phyloP scores from a whole-genome alignment of 2,113 vertebrate species.

The Zosterops lateralis region DNA sequence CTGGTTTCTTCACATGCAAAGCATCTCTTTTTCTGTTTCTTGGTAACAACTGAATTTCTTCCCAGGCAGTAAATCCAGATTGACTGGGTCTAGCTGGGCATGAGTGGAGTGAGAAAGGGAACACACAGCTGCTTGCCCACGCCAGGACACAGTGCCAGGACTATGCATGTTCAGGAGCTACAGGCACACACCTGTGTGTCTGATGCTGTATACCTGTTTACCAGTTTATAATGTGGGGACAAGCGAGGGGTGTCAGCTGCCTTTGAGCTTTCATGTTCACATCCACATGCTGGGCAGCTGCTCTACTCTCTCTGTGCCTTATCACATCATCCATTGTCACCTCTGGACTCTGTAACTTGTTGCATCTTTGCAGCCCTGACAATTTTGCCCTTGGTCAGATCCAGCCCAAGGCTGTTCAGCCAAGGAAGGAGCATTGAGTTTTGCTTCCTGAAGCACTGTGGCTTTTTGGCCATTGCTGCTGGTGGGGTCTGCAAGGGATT shows the following conservation, averaged over 20 bases:
- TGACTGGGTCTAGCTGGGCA: background rate
- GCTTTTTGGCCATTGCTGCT: background rate
- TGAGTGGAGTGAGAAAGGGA: background rate
- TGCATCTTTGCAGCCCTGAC: background rate
- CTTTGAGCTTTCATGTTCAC: background rate
- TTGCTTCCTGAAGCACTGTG: background rate
- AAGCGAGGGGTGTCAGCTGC: fast-evolving
- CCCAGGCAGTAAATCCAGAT: background rate
- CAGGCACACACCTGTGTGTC: background rate
- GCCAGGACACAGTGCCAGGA: background rate
- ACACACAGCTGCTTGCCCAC: fast-evolving
- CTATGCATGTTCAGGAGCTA: background rate
- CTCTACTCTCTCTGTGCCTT: background rate
- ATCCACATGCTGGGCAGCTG: background rate
- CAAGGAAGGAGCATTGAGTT: background rate
- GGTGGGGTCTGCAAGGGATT: background rate
- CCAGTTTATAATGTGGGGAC: background rate
- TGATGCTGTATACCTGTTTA: background rate
- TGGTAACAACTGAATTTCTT: background rate
- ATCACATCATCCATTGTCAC: background rate
- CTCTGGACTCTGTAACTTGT: fast-evolving
- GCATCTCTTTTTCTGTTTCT: background rate
- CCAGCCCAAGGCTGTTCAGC: background rate
- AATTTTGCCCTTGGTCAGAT: background rate
- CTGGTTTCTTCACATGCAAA: background rate